Conservation (phyloP, 2,888 invertebrate genomes). For the Aradus depressus region DNA sequence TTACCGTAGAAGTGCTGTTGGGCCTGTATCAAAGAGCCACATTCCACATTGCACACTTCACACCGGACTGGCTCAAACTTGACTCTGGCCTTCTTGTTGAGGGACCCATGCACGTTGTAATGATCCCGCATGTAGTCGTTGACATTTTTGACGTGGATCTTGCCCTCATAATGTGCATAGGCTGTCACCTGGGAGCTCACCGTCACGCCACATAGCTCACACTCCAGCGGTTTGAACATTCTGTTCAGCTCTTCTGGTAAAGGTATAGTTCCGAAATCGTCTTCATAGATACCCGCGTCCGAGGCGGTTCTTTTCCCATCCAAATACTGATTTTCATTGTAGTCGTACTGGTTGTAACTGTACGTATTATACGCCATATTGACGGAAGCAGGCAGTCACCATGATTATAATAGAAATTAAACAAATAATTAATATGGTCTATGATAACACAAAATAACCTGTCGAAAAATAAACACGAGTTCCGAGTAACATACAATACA, state of each 20-base stretch:
- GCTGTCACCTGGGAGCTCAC: constrained; percentile 5
- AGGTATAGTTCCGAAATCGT: neutral
- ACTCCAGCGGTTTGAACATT: constrained; percentile 13
- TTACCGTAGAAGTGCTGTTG: constrained; percentile 11
- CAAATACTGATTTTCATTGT: neutral
- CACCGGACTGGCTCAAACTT: constrained; percentile 8
- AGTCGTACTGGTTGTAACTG: too few relatives aligned
- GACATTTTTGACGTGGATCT: constrained; percentile 11
- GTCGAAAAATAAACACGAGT: too few relatives aligned
- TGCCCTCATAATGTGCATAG: constrained; percentile 18
- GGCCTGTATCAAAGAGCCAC: constrained; percentile 2
- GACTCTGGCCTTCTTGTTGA: neutral
- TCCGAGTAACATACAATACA: too few relatives aligned
- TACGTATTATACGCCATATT: too few relatives aligned
- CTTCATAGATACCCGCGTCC: constrained; percentile 4
- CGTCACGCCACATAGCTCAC: constrained; percentile 9
- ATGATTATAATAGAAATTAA: too few relatives aligned
- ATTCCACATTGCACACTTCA: constrained; percentile 7
- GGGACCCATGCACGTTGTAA: constrained; percentile 10
- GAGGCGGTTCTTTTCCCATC: neutral
- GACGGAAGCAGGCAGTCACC: too few relatives aligned
- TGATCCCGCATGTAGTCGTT: constrained; percentile 14
- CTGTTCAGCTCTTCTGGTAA: constrained; percentile 13
- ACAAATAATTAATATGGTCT: too few relatives aligned
- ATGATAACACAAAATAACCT: too few relatives aligned